Conservation (phyloP, 1,140 invertebrate species). For the Notospermus geniculatus region DNA sequence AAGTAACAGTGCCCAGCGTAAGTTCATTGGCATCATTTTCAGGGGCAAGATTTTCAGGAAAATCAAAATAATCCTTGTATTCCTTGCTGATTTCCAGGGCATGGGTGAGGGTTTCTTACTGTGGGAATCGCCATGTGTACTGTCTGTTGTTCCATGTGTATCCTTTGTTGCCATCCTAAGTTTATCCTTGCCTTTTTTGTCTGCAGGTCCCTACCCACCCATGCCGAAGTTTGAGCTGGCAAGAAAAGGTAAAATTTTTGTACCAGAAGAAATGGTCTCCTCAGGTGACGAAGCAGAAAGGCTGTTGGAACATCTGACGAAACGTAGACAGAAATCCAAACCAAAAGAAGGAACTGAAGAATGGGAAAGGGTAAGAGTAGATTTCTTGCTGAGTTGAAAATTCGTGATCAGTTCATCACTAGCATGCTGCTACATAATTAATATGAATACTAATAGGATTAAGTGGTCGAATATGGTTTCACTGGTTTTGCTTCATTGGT, state of each 20-base stretch:
- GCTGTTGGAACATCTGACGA: constrained; percentile 8
- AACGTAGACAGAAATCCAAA: constrained; percentile 29
- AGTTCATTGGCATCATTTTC: constrained; percentile 20
- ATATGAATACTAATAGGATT: too few species aligned
- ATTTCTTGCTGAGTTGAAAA: too few species aligned
- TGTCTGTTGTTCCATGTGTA: neutral
- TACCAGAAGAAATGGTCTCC: constrained; percentile 32
- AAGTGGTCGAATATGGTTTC: too few species aligned
- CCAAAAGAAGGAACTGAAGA: constrained; percentile 31
- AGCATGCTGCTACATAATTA: too few species aligned
- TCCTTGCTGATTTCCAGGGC: neutral
- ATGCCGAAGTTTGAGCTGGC: constrained; percentile 46
- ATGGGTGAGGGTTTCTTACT: too few species aligned
- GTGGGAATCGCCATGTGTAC: neutral
- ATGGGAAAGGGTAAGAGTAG: constrained; percentile 39
- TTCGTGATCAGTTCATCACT: too few species aligned
- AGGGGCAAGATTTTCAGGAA: too few species aligned
- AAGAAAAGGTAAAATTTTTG: constrained; percentile 34
- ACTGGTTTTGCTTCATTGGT: too few species aligned
- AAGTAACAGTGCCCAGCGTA: constrained; percentile 33
- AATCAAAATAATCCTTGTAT: neutral
- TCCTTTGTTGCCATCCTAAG: neutral
- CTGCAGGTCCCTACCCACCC: constrained; percentile 46
- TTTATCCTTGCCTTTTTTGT: constrained; percentile 8
- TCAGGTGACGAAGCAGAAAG: constrained; percentile 28